Evolutionary conservation across 2,797 vertebrate species (phyloP), one percentile per base, ranked within the genome.

Genomic region (Heteromormyrus szaboi): DNA sequence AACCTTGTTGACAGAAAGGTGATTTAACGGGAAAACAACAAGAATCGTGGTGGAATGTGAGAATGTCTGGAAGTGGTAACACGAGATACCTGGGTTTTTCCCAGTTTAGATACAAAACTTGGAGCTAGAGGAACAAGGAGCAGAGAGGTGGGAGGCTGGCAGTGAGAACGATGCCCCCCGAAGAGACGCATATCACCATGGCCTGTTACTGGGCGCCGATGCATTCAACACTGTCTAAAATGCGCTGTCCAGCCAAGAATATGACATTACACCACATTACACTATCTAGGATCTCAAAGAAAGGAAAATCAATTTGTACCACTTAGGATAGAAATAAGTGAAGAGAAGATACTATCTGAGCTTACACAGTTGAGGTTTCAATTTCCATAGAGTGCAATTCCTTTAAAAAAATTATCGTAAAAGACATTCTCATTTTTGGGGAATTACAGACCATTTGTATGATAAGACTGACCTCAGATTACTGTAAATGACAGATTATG

Each of bases 331-430:
- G 85, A 59, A 41, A 37, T 86, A 6, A 86, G 48, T 22, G 22
- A 51, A 29, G 81, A 85, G 48, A 48, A 51, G 44, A 85, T 19
- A 33, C 14, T 4, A 56, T 37, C 33, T 37, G 29, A n/a, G 85
- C 1, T 1, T 0, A 12, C 50, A 86, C 6, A 33, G 14, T 14
- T 7, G 6, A 22, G 85, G 85, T 85, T 85, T 86, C 50, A 17
- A 37, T 56, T 86, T 86, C 37, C 85, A 86, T 9, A 37, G 50
- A 53, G 85, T 53, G 85, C 85, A 85, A 85, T 25, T 85, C 46
- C 79, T 85, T 85, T 48, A 85, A 85, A 85, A 85, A 51, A 29
- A 48, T 85, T 85, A 48, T 85, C 25, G 1, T 51, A 85, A 46
- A 87, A 65, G 51, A 46, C 41, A 7, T 44, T 33, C 53, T 54